A percentile compares a stretch with the other conserved stretches of the same genome.
Evolutionary conservation across 2,888 invertebrate species (phyloP).

Genomic region (Heliconius ismenius): DNA sequence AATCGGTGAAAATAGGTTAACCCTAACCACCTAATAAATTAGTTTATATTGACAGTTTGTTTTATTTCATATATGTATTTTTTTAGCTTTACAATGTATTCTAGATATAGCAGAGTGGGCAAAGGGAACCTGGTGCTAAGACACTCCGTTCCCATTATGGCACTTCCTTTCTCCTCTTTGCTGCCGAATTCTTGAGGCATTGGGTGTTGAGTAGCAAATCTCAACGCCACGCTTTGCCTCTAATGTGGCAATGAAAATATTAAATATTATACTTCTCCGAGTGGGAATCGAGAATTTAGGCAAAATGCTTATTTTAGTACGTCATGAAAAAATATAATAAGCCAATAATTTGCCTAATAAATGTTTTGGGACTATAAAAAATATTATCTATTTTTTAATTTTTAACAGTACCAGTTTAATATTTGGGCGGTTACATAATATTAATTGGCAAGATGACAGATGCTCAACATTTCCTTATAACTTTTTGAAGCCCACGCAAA

Average conservation of each 20-base stretch:
- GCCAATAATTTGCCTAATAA: too few species aligned
- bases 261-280: neutral
- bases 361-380: too few species aligned
- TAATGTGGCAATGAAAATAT: neutral
- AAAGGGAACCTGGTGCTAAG: neutral
- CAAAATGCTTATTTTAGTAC: too few species aligned
- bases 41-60: slow-evolving; percentile 28
- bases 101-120: neutral
- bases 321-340: too few species aligned
- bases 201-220: neutral
- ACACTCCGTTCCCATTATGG: neutral
- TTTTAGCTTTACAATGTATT: neutral
- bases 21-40: slow-evolving; percentile 29
- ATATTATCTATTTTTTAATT: too few species aligned
- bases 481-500: neutral
- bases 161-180: neutral
- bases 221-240: too few species aligned
- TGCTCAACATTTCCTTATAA: neutral
- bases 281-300: neutral
- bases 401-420: too few species aligned
- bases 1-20: slow-evolving; percentile 32
- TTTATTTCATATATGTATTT: slow-evolving; percentile 16
- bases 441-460: neutral
- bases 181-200: neutral
- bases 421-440: too few species aligned